Percentiles rank a stretch among this genome's conserved stretches.
These are phyloP conservation scores for Acanthoscelides obtectus DNA, from an alignment of 2,888 invertebrate species.

Conservation along the genomic window DNA sequence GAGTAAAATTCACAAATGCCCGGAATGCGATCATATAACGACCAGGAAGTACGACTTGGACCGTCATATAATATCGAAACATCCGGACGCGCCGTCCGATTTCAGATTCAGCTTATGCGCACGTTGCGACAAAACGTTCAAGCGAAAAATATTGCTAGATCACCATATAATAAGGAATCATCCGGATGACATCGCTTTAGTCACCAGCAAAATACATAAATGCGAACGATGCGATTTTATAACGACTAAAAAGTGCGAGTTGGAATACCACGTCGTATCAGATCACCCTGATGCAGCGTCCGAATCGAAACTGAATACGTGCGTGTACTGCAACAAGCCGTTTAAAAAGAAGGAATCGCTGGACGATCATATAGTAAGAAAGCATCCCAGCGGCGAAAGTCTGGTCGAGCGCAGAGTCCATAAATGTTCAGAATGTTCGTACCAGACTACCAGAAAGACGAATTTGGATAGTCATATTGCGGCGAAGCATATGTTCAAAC, in stretches of 20 bases:
- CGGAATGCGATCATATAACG: neutral
- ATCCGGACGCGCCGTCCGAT: neutral
- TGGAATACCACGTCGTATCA: neutral
- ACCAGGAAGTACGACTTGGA: neutral
- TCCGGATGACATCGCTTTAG: neutral
- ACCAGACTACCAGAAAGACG: neutral
- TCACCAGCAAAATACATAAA: neutral
- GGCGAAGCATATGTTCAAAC: neutral
- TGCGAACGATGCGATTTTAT: neutral
- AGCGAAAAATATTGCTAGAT: neutral
- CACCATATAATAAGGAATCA: neutral
- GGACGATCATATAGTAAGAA: neutral
- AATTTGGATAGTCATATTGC: neutral
- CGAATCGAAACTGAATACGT: neutral
- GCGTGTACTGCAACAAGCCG: neutral
- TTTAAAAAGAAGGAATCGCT: neutral
- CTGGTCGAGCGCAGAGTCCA: neutral
- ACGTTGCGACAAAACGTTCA: neutral
- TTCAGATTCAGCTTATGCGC: neutral
- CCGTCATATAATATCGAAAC: neutral
- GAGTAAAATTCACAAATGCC: neutral
- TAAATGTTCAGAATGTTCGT: neutral
- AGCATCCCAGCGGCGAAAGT: too few species aligned
- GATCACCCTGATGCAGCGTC: neutral
- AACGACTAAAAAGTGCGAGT: neutral